Conservation (phyloP, 2,888 invertebrate genomes). For the Troides helena region DNA sequence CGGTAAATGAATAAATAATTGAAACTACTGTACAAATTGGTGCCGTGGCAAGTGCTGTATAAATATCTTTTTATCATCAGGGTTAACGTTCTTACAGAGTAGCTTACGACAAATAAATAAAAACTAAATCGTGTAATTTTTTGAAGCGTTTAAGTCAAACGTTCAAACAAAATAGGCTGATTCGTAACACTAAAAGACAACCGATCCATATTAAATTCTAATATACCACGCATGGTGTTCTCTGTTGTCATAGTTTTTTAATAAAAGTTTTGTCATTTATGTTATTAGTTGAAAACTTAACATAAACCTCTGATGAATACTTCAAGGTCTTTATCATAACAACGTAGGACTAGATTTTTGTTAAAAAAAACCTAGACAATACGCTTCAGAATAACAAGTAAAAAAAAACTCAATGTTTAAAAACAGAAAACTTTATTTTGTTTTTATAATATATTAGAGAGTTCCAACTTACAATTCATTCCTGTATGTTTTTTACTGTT, state of each 20-base stretch:
- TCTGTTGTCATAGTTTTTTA: constrained; percentile 8
- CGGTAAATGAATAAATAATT: constrained; percentile 36
- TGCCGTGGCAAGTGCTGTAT: constrained; percentile 28
- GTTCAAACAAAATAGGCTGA: constrained; percentile 19
- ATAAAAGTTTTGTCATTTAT: constrained; percentile 7
- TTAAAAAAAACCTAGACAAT: neutral
- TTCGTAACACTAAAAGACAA: constrained; percentile 35
- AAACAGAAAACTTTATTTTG: no score
- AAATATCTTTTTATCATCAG: constrained; percentile 34
- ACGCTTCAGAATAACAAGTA: no score
- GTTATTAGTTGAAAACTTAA: neutral
- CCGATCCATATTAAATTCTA: constrained; percentile 31
- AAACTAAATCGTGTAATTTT: constrained; percentile 4
- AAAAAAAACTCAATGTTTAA: no score
- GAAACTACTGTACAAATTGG: constrained; percentile 32
- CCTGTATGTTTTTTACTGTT: no score
- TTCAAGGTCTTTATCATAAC: neutral
- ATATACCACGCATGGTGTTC: constrained; percentile 10
- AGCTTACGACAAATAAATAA: constrained; percentile 7
- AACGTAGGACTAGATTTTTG: neutral
- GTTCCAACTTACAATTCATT: no score
- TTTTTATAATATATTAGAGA: no score
- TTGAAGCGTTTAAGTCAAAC: constrained; percentile 16
- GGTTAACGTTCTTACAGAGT: constrained; percentile 30
- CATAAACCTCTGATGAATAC: neutral